These are phyloP conservation scores for Drosophila bocki DNA, from an alignment of 1,140 invertebrate genomes.

Conservation along the genomic window DNA sequence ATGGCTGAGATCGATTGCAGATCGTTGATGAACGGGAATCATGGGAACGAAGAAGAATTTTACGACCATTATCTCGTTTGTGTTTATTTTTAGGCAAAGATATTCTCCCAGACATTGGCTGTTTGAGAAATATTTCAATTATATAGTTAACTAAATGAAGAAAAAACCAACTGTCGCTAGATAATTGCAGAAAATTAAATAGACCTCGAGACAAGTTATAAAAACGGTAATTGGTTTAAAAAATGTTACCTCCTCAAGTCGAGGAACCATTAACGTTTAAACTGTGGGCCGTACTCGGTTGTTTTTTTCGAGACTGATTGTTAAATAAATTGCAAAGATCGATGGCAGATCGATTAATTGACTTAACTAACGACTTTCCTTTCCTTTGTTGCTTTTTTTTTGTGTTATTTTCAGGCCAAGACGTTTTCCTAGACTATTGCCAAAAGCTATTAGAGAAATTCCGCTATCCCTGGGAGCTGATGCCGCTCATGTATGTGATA, in stretches of 20 bases:
- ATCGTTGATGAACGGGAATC: conserved; percentile 1
- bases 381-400: conserved; percentile 10
- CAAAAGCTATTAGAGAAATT: conserved; percentile 90
- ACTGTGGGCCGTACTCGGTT: conserved; percentile 6
- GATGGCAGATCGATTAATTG: conserved; percentile 2
- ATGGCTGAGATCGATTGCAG: conserved; percentile 35
- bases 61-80: background rate
- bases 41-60: background rate
- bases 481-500: conserved; percentile 90
- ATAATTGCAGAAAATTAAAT: conserved; percentile 18
- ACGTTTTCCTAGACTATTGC: conserved; percentile 89
- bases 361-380: conserved; percentile 9
- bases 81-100: background rate
- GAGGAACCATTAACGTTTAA: conserved; percentile 13
- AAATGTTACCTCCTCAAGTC: conserved; percentile 11
- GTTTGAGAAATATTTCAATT: background rate
- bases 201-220: conserved; percentile 12
- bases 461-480: conserved; percentile 90
- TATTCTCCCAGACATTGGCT: conserved; percentile 1
- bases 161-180: conserved; percentile 6
- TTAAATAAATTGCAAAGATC: conserved; percentile 5
- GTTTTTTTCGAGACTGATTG: conserved; percentile 7
- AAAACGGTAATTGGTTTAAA: conserved; percentile 8
- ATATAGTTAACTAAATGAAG: background rate
- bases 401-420: conserved; percentile 86